These are phyloP conservation scores for Graphium colonna DNA, from an alignment of 2,888 invertebrate genomes.

Conservation along the genomic window DNA sequence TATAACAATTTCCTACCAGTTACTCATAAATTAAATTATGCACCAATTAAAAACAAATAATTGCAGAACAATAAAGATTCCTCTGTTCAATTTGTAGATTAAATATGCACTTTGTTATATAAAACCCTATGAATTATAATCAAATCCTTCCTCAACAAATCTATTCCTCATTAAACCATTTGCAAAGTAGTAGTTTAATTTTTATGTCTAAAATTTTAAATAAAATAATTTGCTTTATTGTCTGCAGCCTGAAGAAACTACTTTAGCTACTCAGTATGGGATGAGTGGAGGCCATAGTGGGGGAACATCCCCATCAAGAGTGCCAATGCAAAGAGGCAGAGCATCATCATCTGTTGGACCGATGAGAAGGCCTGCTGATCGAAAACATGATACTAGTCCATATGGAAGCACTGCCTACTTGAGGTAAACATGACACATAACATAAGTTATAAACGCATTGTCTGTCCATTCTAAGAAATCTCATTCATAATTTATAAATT, in stretches of 20 bases:
- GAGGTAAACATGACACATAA: constrained; percentile 46
- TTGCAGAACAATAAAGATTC: no score
- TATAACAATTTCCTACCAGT: background rate
- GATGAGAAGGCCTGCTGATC: constrained; percentile 88
- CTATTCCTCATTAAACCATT: no score
- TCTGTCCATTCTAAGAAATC: constrained; percentile 49
- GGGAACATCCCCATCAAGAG: constrained; percentile 61
- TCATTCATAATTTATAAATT: constrained; percentile 67
- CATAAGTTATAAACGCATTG: constrained; percentile 35
- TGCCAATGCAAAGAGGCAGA: constrained; percentile 63
- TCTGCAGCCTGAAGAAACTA: constrained; percentile 67
- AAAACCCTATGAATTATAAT: no score
- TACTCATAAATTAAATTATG: background rate
- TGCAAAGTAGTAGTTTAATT: no score
- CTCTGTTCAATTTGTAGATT: no score
- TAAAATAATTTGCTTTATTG: constrained; percentile 33
- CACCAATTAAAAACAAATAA: no score
- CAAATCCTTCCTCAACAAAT: no score
- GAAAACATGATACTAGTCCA: constrained; percentile 91
- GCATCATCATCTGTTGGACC: constrained; percentile 83
- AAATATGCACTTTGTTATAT: no score
- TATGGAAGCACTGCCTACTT: constrained; percentile 87
- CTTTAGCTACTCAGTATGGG: constrained; percentile 62
- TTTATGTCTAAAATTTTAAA: no score
- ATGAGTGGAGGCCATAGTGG: constrained; percentile 60